Conservation (phyloP, 2,113 vertebrate genomes). For the Crocuta crocuta region DNA sequence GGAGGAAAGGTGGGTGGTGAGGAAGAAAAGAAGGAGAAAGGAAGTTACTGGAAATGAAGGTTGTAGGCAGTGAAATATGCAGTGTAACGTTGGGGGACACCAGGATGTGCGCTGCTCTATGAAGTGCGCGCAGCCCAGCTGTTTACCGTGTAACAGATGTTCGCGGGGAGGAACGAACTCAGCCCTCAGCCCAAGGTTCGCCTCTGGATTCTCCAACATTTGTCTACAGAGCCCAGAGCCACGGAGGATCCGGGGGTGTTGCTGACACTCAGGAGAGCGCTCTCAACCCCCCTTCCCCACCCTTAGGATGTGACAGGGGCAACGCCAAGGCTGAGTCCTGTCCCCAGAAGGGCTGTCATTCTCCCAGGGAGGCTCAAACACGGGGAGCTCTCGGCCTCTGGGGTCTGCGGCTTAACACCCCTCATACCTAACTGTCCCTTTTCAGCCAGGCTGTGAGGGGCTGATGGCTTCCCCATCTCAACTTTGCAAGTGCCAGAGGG, state of each 20-base stretch:
- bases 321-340: accelerated
- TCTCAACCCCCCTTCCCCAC: neutral
- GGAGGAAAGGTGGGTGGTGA: neutral
- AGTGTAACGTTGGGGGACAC: accelerated
- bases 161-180: accelerated
- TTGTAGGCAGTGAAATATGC: neutral
- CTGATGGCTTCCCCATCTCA: neutral
- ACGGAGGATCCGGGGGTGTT: neutral
- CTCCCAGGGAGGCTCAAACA: neutral
- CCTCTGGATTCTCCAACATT: neutral
- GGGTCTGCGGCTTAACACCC: accelerated
- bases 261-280: neutral
- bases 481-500: neutral
- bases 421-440: too few species aligned
- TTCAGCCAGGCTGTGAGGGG: neutral
- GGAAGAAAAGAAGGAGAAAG: neutral
- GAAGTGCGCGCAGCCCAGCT: accelerated
- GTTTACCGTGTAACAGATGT: neutral
- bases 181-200: neutral
- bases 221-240: neutral
- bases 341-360: neutral
- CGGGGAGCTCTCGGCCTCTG: neutral
- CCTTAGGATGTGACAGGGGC: neutral
- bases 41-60: neutral
- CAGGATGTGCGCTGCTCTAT: accelerated